These are phyloP conservation scores for Anarsia innoxiella DNA, from an alignment of 2,888 invertebrate genomes.

Conservation along the genomic window DNA sequence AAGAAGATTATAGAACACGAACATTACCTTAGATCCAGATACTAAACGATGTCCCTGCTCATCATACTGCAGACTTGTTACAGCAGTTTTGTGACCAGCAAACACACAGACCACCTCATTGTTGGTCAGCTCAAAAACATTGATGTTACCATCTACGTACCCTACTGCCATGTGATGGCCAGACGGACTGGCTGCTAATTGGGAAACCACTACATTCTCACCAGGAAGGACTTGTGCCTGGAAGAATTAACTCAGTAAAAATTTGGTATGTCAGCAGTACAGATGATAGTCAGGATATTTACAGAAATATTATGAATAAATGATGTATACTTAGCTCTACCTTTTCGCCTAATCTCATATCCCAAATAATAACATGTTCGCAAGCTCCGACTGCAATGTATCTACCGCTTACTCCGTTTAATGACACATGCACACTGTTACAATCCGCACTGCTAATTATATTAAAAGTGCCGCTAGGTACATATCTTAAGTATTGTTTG, in stretches of 20 bases:
- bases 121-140: conserved; percentile 85
- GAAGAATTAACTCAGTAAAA: no score
- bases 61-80: conserved; percentile 90
- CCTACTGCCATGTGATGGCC: conserved; percentile 91
- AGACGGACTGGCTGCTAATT: conserved; percentile 83
- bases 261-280: no score
- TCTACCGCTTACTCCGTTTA: conserved; percentile 85
- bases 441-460: conserved; percentile 87
- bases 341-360: conserved; percentile 89
- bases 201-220: conserved; percentile 86
- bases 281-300: no score
- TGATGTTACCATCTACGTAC: conserved; percentile 91
- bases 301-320: no score
- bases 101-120: conserved; percentile 83
- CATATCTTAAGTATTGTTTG: conserved; percentile 95
- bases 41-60: conserved; percentile 87
- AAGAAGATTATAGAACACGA: no score
- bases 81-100: conserved; percentile 89
- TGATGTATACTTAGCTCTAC: no score
- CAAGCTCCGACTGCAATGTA: conserved; percentile 94
- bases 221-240: conserved; percentile 86
- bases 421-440: conserved; percentile 86
- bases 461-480: conserved; percentile 89
- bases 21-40: conserved; percentile 87
- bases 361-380: conserved; percentile 96